These are phyloP conservation scores for Tautogolabrus adspersus DNA, from an alignment of 2,113 vertebrate genomes.

Conservation along the genomic window DNA sequence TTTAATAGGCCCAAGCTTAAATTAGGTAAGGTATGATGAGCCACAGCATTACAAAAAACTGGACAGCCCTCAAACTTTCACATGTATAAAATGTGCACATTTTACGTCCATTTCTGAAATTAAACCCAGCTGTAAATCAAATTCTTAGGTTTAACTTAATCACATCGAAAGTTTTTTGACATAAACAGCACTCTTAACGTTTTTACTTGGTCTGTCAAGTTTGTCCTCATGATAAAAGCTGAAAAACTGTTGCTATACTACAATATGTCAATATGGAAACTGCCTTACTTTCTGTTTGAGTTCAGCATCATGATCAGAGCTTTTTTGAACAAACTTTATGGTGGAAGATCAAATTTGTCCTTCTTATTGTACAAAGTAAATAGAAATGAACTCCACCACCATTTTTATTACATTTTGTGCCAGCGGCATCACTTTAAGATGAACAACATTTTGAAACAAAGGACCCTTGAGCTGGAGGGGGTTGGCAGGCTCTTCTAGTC, in stretches of 20 bases:
- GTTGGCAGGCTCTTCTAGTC: not conserved
- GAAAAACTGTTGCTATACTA: not conserved
- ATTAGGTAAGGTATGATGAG: too few relatives aligned
- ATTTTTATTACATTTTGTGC: not conserved
- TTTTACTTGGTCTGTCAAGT: not conserved
- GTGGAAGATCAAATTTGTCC: not conserved
- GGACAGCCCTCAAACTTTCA: too few relatives aligned
- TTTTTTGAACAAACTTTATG: not conserved
- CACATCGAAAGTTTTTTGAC: too few relatives aligned
- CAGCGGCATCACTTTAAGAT: not conserved
- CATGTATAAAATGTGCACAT: too few relatives aligned
- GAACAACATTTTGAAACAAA: conserved; percentile 12
- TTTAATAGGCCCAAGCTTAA: too few relatives aligned
- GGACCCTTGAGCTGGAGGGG: not conserved
- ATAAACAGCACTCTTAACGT: too few relatives aligned
- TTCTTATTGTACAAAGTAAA: too few relatives aligned
- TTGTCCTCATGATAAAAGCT: too few relatives aligned
- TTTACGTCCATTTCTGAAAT: too few relatives aligned
- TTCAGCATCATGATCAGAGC: not conserved
- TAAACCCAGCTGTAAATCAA: too few relatives aligned
- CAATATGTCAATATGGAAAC: not conserved
- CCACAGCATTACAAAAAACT: too few relatives aligned
- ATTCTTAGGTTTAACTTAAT: not conserved
- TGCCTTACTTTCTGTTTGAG: not conserved
- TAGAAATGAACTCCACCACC: not conserved